These are phyloP conservation scores for Seira ritae DNA, from an alignment of 2,888 invertebrate genomes.

Conservation along the genomic window DNA sequence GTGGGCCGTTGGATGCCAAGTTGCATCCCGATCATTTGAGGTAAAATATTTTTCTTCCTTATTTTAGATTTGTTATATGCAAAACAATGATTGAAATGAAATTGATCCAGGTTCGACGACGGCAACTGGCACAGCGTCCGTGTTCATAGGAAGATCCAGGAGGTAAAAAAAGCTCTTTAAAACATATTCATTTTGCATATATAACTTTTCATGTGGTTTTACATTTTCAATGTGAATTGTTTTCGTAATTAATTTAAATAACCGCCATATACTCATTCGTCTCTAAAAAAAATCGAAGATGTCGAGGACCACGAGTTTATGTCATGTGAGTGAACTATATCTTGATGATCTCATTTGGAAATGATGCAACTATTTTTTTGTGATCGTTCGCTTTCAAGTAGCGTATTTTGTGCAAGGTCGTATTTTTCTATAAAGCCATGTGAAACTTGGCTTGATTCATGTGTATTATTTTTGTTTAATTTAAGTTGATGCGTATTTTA, in stretches of 20 bases:
- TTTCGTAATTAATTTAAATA: not conserved
- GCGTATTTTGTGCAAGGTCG: too few species aligned
- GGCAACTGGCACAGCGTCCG: constrained; percentile 97
- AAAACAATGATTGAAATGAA: too few species aligned
- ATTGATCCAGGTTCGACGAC: constrained; percentile 86
- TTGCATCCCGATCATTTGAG: constrained; percentile 91
- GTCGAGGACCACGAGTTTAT: constrained; percentile 90
- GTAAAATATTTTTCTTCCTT: not conserved
- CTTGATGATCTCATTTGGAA: too few species aligned
- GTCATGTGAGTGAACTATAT: constrained; percentile 74
- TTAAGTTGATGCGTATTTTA: too few species aligned
- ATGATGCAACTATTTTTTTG: constrained; percentile 40
- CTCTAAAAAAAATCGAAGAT: constrained; percentile 79
- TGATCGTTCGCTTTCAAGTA: too few species aligned
- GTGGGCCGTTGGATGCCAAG: constrained; percentile 92
- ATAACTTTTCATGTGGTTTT: not conserved
- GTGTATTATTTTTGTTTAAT: too few species aligned
- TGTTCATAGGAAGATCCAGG: constrained; percentile 92
- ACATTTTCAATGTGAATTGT: not conserved
- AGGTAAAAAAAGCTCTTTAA: constrained; percentile 79
- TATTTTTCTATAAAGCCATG: too few species aligned
- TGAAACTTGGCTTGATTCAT: too few species aligned
- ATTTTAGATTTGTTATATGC: too few species aligned
- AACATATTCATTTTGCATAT: constrained; percentile 9
- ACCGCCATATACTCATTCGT: too few species aligned